Base-by-base conservation (phyloP, 2,888 invertebrate genomes). In the Caenorhabditis parvicauda region DNA sequence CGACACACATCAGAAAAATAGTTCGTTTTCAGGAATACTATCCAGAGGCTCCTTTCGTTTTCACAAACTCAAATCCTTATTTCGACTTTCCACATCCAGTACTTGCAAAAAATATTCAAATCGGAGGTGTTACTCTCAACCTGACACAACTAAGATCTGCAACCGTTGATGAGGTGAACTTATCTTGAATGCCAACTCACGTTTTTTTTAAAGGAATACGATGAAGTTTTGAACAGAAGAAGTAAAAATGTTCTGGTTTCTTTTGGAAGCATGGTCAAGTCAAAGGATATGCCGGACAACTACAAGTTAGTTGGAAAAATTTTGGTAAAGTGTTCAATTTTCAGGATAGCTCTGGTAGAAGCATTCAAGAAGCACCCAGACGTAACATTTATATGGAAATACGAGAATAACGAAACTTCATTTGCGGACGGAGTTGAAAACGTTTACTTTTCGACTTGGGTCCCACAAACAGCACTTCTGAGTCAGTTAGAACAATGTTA, bases 321-420 rank as follows among this genome's bases (percentile, higher is more conserved):
- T 25, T 45, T 4, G 4, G 32, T 3, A 27, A 29, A 19, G 5
- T 17, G 5, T 4, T n/a, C 28, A 2, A 3, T 6, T 43, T 57
- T 51, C 45, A 67, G 67, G 46, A 41, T 53, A 41, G 29, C 51
- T 2, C 39, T 70, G 32, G 42, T 58, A 3, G 14, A 32, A 25
- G 44, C 47, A 17, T 45, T 64, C 44, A 49, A 43, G 4, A 42
- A 46, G 3, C 55, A 67, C 39, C 59, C 60, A 9, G 56, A 67
- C 7, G 61, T 65, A 0, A 64, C 70, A 42, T 70, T 70, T 29
- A 65, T 70, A 24, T 70, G 70, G 70, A 70, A 70, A 45, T 70
- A 70, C 43, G 70, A 70, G 37, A 50, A 45, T 2, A 46, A 64
- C 22, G n/a, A n/a, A n/a, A 43, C 45, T 19, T 46, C 46, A 7